Percentiles rank a stretch among this genome's conserved stretches.
Evolutionary conservation across 2,113 vertebrate genomes (phyloP).

Genomic region (Lethenteron camtschaticum): DNA sequence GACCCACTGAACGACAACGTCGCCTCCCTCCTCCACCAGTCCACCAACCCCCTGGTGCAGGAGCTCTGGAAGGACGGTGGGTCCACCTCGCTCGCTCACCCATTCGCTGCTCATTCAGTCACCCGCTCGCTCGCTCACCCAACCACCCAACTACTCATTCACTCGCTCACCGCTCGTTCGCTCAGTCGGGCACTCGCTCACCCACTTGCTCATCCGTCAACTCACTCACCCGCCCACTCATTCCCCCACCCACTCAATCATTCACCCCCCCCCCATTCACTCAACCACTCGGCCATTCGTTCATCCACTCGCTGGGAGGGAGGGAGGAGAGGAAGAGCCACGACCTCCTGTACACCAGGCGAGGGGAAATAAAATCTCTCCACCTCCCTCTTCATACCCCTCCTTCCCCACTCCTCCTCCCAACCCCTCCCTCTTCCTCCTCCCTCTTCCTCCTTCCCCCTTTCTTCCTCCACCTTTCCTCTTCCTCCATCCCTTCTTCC

Average conservation of each 20-base stretch:
- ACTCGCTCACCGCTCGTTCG: too few relatives aligned
- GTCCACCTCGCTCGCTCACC: slow-evolving; percentile 7
- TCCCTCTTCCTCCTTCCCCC: background rate
- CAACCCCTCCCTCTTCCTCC: background rate
- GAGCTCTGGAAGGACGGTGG: slow-evolving; percentile 83
- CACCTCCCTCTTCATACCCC: too few relatives aligned
- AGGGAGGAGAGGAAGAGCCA: too few relatives aligned
- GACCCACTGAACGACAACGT: slow-evolving; percentile 64
- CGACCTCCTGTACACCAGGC: too few relatives aligned
- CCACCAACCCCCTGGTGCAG: slow-evolving; percentile 47
- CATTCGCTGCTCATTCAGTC: too few relatives aligned
- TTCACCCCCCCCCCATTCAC: too few relatives aligned
- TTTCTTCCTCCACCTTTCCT: slow-evolving; percentile 4
- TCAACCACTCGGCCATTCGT: too few relatives aligned
- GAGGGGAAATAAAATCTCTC: too few relatives aligned
- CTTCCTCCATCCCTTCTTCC: slow-evolving; percentile 6
- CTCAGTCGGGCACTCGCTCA: background rate
- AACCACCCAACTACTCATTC: too few relatives aligned
- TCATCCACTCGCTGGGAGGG: too few relatives aligned
- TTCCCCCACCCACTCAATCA: too few relatives aligned
- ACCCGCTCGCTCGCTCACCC: too few relatives aligned
- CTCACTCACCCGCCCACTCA: background rate
- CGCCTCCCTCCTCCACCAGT: slow-evolving; percentile 54
- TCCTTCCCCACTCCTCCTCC: background rate
- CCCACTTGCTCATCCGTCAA: background rate